These are phyloP conservation scores for Microcebus lehilahytsara DNA, from an alignment of 2,113 vertebrate genomes.

Conservation along the genomic window DNA sequence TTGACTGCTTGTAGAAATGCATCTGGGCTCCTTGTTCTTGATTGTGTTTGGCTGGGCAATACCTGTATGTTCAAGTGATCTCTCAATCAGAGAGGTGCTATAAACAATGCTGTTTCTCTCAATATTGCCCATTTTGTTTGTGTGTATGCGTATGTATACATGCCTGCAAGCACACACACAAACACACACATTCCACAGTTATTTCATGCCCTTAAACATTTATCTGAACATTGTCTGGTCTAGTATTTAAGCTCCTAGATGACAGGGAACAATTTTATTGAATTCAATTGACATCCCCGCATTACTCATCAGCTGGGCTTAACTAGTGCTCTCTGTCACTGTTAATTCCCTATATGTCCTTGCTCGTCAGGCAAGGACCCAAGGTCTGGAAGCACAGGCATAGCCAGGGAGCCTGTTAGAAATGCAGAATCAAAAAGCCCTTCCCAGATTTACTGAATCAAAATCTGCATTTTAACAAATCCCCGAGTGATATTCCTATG, in stretches of 20 bases:
- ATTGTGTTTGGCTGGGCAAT: not conserved
- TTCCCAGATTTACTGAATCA: not conserved
- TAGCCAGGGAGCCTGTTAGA: not conserved
- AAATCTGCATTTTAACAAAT: conserved; percentile 47
- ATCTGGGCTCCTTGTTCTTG: not conserved
- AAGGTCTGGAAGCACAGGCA: not conserved
- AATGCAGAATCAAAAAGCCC: not conserved
- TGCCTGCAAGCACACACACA: not conserved
- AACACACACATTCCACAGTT: not conserved
- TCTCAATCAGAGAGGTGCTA: not conserved
- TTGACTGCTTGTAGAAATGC: not conserved
- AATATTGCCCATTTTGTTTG: not conserved
- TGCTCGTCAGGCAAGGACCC: not conserved
- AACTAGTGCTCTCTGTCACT: not conserved
- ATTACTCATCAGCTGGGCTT: not conserved
- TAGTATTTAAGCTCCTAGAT: not conserved
- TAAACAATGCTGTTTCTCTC: not conserved
- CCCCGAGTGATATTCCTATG: not conserved
- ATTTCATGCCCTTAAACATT: not conserved
- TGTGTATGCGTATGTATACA: not conserved
- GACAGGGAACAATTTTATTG: not conserved
- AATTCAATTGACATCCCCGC: not conserved
- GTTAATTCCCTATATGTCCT: not conserved
- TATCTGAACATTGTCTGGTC: not conserved
- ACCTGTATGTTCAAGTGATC: not conserved